Conservation (phyloP, 2,888 invertebrate species). For the Cheilosia vulpina region DNA sequence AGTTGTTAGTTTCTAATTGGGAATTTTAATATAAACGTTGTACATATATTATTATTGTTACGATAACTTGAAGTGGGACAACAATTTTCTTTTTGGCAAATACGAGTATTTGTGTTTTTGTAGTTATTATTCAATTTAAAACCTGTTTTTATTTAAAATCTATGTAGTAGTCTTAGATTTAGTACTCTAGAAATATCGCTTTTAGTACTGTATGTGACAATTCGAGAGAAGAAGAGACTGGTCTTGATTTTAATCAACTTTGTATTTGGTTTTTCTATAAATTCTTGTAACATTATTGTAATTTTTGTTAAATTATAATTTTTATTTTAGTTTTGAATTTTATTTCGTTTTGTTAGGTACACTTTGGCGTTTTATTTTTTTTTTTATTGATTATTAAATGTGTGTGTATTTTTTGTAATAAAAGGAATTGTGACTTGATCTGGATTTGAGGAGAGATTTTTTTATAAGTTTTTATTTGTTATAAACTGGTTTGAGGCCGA, state of each 20-base stretch:
- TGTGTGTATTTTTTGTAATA: constrained; percentile 6
- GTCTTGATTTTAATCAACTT: constrained; percentile 35
- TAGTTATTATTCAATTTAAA: constrained; percentile 2
- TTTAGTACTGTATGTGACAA: constrained; percentile 1
- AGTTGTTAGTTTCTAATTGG: neutral
- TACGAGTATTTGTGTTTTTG: neutral
- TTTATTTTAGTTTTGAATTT: constrained; percentile 14
- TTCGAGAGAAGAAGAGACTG: constrained; percentile 29
- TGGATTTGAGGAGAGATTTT: neutral
- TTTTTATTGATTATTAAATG: constrained; percentile 59
- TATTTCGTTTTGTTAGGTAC: constrained; percentile 62
- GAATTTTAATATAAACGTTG: neutral
- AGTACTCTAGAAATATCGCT: constrained; percentile 5
- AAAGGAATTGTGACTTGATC: constrained; percentile 50
- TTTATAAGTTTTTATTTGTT: neutral
- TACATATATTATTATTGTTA: constrained; percentile 8
- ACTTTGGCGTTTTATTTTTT: constrained; percentile 62
- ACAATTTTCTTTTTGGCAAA: constrained; percentile 20
- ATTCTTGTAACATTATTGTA: constrained; percentile 36
- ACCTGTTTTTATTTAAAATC: constrained; percentile 11
- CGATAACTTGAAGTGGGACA: constrained; percentile 7
- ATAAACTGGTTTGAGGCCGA: neutral
- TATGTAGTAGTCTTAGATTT: constrained; percentile 19
- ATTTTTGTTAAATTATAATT: neutral
- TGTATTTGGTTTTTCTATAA: constrained; percentile 26